Evolutionary conservation across 2,797 vertebrate species (phyloP), one percentile per base, ranked within the genome.

Genomic region (Lepus townsendii): DNA sequence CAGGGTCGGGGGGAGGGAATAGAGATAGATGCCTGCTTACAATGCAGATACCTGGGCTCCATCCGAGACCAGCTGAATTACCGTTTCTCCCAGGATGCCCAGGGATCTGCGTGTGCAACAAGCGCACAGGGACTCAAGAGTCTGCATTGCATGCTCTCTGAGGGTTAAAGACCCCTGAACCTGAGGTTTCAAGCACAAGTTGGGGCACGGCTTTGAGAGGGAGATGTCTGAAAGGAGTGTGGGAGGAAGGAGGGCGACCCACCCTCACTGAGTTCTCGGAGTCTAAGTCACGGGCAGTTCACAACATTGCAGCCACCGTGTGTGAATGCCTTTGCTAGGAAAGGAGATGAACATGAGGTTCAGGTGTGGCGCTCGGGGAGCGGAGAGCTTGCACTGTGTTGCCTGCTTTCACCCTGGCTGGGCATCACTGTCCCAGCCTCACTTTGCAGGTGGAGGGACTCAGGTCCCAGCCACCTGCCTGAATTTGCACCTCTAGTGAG

Each of bases 291-390:
- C 66, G 38, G 60, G 79, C 35, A 5, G 26, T 62, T 54, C 22
- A 1, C 50, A 71, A 86, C 83, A 47, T 54, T 57, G 38, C 32
- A 75, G 77, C 27, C 20, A 50, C 60, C 42, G 2, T 26, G 19
- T 32, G 35, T 38, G 76, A 88, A 90, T 82, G 42, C 19, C 78
- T 97, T 84, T 83, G 88, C 79, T 79, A 24, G 90, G 63, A 87
- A 93, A 68, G 54, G 22, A 57, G 79, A 73, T 2, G 27, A 83
- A 77, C 24, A 19, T 4, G 0, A 60, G 69, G 79, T 47, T 57
- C 69, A 87, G 86, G 57, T 27, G 19, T 65, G 50, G 50, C 42
- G 2, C n/a, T 20, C 1, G 26, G 73, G 83, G 19, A 57, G 66
- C 83, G 22, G 83, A 79, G 83, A 10, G 16, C 20, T 80, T 78